Percentiles rank a stretch among this genome's conserved stretches.
Evolutionary conservation across 2,888 invertebrate genomes (phyloP).

Genomic region (Diaperis boleti): DNA sequence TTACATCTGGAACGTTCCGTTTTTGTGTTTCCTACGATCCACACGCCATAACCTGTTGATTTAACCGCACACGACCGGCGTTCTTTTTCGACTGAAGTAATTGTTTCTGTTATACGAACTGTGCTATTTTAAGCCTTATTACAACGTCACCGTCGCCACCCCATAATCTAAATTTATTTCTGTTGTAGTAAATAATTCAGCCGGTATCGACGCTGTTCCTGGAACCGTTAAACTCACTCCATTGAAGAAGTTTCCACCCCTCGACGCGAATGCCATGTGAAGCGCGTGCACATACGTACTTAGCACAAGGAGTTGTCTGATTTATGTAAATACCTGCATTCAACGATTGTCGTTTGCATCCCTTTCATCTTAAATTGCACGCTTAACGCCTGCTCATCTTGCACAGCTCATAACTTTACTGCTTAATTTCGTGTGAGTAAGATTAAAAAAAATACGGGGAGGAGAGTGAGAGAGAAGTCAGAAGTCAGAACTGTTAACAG

Average conservation of each 20-base stretch:
- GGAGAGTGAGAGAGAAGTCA: too few species aligned
- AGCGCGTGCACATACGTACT: conserved; percentile 45
- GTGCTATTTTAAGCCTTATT: conserved; percentile 5
- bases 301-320: conserved; percentile 48
- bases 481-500: too few species aligned
- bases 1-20: too few species aligned
- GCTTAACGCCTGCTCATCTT: conserved; percentile 47
- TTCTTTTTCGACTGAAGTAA: conserved; percentile 7
- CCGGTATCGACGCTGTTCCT: conserved; percentile 6
- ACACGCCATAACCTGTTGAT: conserved; percentile 39
- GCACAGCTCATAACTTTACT: conserved; percentile 45
- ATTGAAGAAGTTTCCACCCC: conserved; percentile 35
- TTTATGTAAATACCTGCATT: conserved; percentile 57
- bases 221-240: too few species aligned
- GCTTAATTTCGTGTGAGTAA: conserved; percentile 42
- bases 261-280: conserved; percentile 47
- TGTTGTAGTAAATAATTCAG: conserved; percentile 12
- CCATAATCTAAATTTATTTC: conserved; percentile 7
- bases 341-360: conserved; percentile 55
- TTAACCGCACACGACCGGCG: conserved; percentile 6
- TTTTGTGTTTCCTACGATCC: conserved; percentile 1
- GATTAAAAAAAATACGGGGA: too few species aligned
- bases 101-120: conserved; percentile 12
- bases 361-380: conserved; percentile 53
- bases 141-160: not conserved